phyloP scores from a whole-genome alignment of 2,888 invertebrate genomes.

The Anodontia alba region DNA sequence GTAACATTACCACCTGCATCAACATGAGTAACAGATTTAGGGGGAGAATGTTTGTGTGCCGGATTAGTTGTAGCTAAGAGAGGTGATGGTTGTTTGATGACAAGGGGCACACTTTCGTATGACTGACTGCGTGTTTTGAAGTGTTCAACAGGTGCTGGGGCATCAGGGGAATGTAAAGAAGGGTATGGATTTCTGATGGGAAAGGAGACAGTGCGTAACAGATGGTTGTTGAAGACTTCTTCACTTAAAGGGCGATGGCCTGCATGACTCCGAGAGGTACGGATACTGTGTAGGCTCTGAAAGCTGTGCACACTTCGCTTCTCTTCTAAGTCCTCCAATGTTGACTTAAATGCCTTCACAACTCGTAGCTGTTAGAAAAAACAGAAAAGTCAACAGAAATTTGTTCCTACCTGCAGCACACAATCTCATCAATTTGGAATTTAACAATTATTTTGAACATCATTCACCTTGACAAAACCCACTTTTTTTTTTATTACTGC shows the following conservation, averaged over 20 bases:
- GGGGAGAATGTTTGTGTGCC: slow-evolving; percentile 72
- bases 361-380: slow-evolving; percentile 98
- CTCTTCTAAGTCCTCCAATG: slow-evolving; percentile 99
- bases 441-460: not conserved
- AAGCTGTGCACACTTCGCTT: slow-evolving; percentile 98
- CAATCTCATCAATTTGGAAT: slow-evolving; percentile 7
- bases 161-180: slow-evolving; percentile 69
- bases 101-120: slow-evolving; percentile 82
- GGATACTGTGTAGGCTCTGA: slow-evolving; percentile 83
- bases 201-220: slow-evolving; percentile 73
- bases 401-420: not conserved
- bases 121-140: slow-evolving; percentile 82
- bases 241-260: slow-evolving; percentile 86
- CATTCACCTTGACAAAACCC: not conserved
- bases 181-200: slow-evolving; percentile 64
- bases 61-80: slow-evolving; percentile 75
- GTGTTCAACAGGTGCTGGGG: slow-evolving; percentile 64
- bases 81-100: slow-evolving; percentile 75
- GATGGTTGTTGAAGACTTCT: slow-evolving; percentile 70
- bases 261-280: slow-evolving; percentile 90
- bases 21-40: slow-evolving; percentile 72
- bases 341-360: slow-evolving; percentile 99
- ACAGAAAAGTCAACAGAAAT: slow-evolving; percentile 24
- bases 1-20: slow-evolving; percentile 66
- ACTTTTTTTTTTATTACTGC: not conserved